These are phyloP conservation scores for Oxyruncus cristatus DNA, from an alignment of 2,113 vertebrate species.

Conservation along the genomic window DNA sequence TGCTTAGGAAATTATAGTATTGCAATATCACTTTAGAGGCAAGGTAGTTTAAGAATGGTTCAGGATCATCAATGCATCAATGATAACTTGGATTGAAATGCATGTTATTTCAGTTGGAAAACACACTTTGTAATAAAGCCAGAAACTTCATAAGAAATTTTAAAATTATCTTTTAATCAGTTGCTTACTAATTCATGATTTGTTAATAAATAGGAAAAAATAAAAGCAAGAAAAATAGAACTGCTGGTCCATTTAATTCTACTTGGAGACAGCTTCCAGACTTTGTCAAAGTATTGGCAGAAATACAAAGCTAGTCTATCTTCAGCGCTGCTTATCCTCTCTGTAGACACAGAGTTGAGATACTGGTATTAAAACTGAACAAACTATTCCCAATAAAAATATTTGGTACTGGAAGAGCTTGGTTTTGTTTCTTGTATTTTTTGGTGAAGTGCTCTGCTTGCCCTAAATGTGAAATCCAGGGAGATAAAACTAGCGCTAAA, in stretches of 20 bases:
- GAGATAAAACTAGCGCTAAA: not conserved
- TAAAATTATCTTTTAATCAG: slow-evolving; percentile 14
- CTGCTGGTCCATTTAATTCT: not conserved
- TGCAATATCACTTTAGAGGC: slow-evolving; percentile 23
- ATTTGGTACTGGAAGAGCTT: not conserved
- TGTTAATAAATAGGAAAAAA: not conserved
- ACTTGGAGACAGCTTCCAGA: not conserved
- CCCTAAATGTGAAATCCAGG: not conserved
- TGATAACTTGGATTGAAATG: slow-evolving; percentile 62
- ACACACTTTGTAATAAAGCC: not conserved
- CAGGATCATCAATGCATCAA: too few species aligned
- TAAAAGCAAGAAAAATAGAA: not conserved
- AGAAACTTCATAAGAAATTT: slow-evolving; percentile 23
- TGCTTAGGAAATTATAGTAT: slow-evolving; percentile 48
- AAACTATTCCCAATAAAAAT: not conserved
- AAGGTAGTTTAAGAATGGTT: slow-evolving; percentile 31
- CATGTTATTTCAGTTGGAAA: slow-evolving; percentile 30
- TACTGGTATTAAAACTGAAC: not conserved
- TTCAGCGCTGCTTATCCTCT: not conserved
- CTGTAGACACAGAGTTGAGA: not conserved
- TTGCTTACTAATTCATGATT: slow-evolving; percentile 21
- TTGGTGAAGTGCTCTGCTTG: not conserved
- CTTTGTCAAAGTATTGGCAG: not conserved
- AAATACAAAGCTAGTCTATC: not conserved
- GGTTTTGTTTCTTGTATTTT: not conserved